Percentiles rank a stretch among this genome's conserved stretches.
These are phyloP conservation scores for Xanthorhoe spadicearia DNA, from an alignment of 2,888 invertebrate species.

Conservation along the genomic window DNA sequence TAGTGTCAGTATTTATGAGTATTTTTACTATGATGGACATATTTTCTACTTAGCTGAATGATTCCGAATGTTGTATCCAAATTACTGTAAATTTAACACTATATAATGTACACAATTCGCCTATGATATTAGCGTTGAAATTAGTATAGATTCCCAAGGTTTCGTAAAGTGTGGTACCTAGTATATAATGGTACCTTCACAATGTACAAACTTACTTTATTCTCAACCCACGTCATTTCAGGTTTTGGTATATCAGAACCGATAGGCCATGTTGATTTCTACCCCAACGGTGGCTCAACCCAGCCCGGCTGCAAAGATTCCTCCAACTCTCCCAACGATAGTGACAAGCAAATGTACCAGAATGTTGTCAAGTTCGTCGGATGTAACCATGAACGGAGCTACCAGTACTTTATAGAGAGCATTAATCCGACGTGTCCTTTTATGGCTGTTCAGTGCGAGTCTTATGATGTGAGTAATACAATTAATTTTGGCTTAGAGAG, in stretches of 20 bases:
- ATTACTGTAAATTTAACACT: too few species aligned
- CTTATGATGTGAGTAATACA: slow-evolving; percentile 87
- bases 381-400: slow-evolving; percentile 94
- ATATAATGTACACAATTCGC: too few species aligned
- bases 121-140: too few species aligned
- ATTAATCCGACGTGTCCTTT: slow-evolving; percentile 91
- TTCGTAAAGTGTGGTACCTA: too few species aligned
- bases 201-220: neutral
- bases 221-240: slow-evolving; percentile 44
- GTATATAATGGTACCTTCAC: too few species aligned
- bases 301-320: slow-evolving; percentile 81
- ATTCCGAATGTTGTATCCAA: too few species aligned
- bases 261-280: slow-evolving; percentile 96
- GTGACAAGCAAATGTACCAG: slow-evolving; percentile 62
- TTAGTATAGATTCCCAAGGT: too few species aligned
- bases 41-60: too few species aligned
- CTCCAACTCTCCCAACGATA: slow-evolving; percentile 47
- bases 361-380: slow-evolving; percentile 88
- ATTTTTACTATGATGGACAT: too few species aligned
- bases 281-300: slow-evolving; percentile 93
- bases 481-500: too few species aligned
- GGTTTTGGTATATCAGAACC: slow-evolving; percentile 92
- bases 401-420: slow-evolving; percentile 93
- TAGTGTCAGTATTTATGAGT: too few species aligned
- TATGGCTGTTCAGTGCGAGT: slow-evolving; percentile 90